Evolutionary conservation across 2,888 invertebrate species (phyloP), one percentile per base, ranked within the genome.

Genomic region (Amiota communis): DNA sequence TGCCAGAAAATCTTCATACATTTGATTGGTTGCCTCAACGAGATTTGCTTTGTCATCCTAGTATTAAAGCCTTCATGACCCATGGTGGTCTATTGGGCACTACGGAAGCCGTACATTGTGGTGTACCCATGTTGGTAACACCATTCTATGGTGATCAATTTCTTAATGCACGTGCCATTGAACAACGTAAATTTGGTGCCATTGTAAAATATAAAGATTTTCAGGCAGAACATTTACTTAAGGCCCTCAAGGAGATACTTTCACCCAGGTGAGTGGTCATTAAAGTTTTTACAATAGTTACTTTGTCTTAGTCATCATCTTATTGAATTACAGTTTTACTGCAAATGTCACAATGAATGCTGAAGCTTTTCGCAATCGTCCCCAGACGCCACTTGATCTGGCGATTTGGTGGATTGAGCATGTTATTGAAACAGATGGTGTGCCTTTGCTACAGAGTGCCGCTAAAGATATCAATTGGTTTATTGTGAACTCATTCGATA

Each of bases 61-160:
- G 93, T 76, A 91, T 94, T 0, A 89, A 92, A 72, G 92, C 92
- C 0, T 94, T 93, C 83, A 90, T 95, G 48, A 93, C 93, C 0
- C 95, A 95, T 84, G 94, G 93, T 0, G 95, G 95, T 1, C 91
- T 94, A 84, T 89, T 94, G 72, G 93, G 94, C 65, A 87, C 92
- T 9, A 92, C 93, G 0, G 95, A 94, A 83, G 91, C 93, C 0
- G 91, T 92, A 1, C 90, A 92, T 79, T 91, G 92, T 76, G 93
- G 92, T 0, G 92, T 93, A 1, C 93, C 94, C 0, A 90, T 93
- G 84, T 82, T 94, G 15, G 89, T 92, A 4, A 91, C 93, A 53
- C 94, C 94, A 0, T 92, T 94, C 86, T 93, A 91, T 80, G 93
- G 93, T 1, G 94, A 94, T 87, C 94, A 94, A 74, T 88, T 88